Evolutionary conservation across 2,797 vertebrate genomes (phyloP).

Genomic region (Malacoctenus gilli): DNA sequence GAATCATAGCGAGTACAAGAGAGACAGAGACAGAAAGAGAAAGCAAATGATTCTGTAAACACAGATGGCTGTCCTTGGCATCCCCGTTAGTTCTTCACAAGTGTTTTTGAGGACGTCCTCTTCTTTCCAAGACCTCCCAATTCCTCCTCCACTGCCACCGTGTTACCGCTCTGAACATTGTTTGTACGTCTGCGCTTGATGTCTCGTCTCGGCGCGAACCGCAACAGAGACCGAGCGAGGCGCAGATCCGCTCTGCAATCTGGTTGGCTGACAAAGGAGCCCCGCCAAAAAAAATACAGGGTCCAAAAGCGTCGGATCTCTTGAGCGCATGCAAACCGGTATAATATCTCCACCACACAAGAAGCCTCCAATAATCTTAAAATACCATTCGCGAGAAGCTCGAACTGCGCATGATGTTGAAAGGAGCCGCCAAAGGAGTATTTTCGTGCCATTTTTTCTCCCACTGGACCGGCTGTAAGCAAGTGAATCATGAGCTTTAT

Average conservation of each 20-base stretch:
- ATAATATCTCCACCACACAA: background rate
- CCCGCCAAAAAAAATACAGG: background rate
- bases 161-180: slow-evolving; percentile 54
- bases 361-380: background rate
- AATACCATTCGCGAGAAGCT: background rate
- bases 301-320: background rate
- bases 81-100: slow-evolving; percentile 70
- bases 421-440: too few species aligned
- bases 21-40: slow-evolving; percentile 69
- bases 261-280: slow-evolving; percentile 10
- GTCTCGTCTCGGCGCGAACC: slow-evolving; percentile 47
- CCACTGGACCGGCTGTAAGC: background rate
- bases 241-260: slow-evolving; percentile 10
- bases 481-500: slow-evolving; percentile 1
- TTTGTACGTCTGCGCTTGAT: slow-evolving; percentile 57
- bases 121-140: slow-evolving; percentile 72
- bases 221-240: slow-evolving; percentile 25
- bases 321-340: background rate
- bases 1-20: slow-evolving; percentile 72
- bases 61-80: slow-evolving; percentile 82
- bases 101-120: slow-evolving; percentile 78
- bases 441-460: too few species aligned
- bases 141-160: slow-evolving; percentile 64
- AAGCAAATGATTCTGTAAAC: slow-evolving; percentile 77
- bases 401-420: too few species aligned